Evolutionary conservation across 1,140 invertebrate species (phyloP), one percentile per base, ranked within the genome.

Genomic region (Cardiocondyla obscurior): DNA sequence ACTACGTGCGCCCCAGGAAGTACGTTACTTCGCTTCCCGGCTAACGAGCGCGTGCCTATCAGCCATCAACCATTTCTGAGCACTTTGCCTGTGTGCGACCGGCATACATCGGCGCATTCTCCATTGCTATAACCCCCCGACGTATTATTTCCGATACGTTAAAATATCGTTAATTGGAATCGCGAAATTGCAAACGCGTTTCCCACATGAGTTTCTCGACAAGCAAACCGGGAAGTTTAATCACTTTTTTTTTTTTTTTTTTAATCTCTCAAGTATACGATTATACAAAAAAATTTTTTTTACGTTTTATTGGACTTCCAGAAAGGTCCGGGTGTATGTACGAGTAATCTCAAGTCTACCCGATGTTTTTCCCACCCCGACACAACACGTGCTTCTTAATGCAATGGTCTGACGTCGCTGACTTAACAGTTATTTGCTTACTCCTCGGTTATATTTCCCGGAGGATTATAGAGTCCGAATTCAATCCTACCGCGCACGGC

Each of bases 381-480:
- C n/a, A n/a, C 72, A 44, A 51, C 58, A 77, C 44, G 46, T 67
- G 74, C 30, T 22, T 12, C 44, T n/a, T 79, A 69, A 79, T 79
- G 46, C 74, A 30, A 28, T 33, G 46, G 49, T 62, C 58, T 51
- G 77, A 58, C 77, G 46, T 28, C 39, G 51, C 44, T 44, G 77
- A 58, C 77, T 73, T 58, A 73, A 73, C 77, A 57, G 51, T 42
- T 86, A 86, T 86, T 86, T 83, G 65, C 85, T 65, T 83, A 69
- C 33, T 67, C 51, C 8, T 49, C 57, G 53, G 36, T 55, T 86
- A 67, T 82, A 83, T 79, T 72, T 79, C 81, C 65, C 72, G 36
- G 42, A 65, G 85, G 85, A 87, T 86, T 86, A 83, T 53, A 72
- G 55, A 86, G 72, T 69, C 72, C 72, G 72, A 44, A 83, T 79